Percentiles rank a stretch among this genome's conserved stretches.
phyloP scores from a whole-genome alignment of 2,113 vertebrate genomes.

The Sula dactylatra region DNA sequence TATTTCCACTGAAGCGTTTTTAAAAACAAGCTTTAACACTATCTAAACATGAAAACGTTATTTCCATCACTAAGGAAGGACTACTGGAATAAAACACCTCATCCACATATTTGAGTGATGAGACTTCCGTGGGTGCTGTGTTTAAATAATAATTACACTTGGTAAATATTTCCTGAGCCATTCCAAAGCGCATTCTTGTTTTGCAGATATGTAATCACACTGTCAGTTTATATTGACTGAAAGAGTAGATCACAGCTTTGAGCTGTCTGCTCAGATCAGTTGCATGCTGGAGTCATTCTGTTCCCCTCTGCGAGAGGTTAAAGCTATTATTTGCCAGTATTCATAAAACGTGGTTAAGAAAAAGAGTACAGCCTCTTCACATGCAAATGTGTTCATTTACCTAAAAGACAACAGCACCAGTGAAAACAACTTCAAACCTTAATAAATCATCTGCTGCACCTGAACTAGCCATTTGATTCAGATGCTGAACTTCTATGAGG shows the following conservation, averaged over 20 bases:
- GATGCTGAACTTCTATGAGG: not conserved
- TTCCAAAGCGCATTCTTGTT: not conserved
- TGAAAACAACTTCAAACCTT: not conserved
- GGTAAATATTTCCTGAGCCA: not conserved
- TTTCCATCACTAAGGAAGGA: not conserved
- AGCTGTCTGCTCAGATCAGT: not conserved
- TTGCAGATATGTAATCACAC: not conserved
- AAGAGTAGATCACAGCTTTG: not conserved
- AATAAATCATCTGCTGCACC: not conserved
- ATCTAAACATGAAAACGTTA: not conserved
- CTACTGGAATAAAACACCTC: not conserved
- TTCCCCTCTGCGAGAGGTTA: not conserved
- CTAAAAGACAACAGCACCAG: not conserved
- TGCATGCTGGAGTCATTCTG: not conserved
- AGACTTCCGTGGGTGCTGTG: not conserved
- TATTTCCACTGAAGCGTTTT: not conserved
- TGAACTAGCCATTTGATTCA: not conserved
- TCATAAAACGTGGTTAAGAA: not conserved
- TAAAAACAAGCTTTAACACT: not conserved
- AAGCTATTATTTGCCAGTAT: not conserved
- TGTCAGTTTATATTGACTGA: not conserved
- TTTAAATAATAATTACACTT: not conserved
- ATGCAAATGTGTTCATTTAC: not conserved
- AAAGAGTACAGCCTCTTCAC: not conserved
- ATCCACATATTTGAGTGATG: not conserved